A percentile compares a stretch with the other conserved stretches of the same genome.
Evolutionary conservation across 2,797 vertebrate species (phyloP).

Genomic region (Parotocinclus haroldoi): DNA sequence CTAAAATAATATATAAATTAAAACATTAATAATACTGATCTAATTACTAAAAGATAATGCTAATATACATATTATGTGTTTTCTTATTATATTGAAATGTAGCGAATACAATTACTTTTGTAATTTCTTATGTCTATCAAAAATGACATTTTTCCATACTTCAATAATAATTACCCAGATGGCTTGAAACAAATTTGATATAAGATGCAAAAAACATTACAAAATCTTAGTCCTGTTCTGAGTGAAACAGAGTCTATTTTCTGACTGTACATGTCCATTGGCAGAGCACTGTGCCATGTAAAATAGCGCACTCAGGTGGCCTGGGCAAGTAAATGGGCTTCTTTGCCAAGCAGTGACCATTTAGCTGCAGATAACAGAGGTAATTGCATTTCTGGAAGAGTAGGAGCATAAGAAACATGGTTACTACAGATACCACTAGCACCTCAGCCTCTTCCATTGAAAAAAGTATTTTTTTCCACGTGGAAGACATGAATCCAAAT

Average conservation of each 20-base stretch:
- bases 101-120: no score
- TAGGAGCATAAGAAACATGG: constrained; percentile 86
- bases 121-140: no score
- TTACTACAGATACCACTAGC: constrained; percentile 81
- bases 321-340: constrained; percentile 59
- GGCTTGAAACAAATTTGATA: constrained; percentile 1
- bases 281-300: constrained; percentile 39
- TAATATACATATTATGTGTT: no score
- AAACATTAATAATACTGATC: no score
- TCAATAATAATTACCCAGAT: not conserved
- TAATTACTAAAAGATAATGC: no score
- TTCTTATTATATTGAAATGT: no score
- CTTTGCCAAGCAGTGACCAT: constrained; percentile 77
- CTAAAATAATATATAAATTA: no score
- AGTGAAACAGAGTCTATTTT: constrained; percentile 1
- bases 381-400: constrained; percentile 90
- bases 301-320: constrained; percentile 53
- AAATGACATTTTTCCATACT: no score
- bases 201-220: not conserved
- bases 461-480: constrained; percentile 87
- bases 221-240: not conserved
- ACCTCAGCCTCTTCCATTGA: constrained; percentile 86
- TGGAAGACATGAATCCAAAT: constrained; percentile 92
- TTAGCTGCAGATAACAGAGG: constrained; percentile 81
- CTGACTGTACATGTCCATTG: constrained; percentile 25